Evolutionary conservation across 2,888 invertebrate species (phyloP).

Genomic region (Cheilosia impressa): DNA sequence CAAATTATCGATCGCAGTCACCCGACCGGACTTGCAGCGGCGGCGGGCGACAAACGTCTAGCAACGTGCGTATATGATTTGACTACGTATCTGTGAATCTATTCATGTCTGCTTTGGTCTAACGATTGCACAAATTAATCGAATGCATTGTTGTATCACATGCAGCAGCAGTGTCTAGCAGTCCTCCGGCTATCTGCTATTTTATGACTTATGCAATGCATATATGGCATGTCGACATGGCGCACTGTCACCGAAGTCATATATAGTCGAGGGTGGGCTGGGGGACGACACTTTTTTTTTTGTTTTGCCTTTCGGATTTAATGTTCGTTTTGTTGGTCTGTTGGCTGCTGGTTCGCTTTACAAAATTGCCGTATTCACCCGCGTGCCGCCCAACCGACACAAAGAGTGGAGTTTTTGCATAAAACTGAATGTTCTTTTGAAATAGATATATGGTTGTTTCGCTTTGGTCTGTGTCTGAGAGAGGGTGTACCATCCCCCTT

Average conservation of each 20-base stretch:
- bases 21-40: slow-evolving; percentile 46
- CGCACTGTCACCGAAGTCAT: slow-evolving; percentile 49
- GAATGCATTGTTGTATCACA: slow-evolving; percentile 59
- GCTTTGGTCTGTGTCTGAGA: not conserved
- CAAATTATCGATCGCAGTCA: slow-evolving; percentile 72
- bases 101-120: slow-evolving; percentile 66
- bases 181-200: slow-evolving; percentile 40
- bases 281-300: slow-evolving; percentile 15
- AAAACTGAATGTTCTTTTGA: slow-evolving; percentile 49
- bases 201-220: slow-evolving; percentile 68
- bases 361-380: slow-evolving; percentile 21
- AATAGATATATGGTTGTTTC: not conserved
- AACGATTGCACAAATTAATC: slow-evolving; percentile 73
- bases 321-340: slow-evolving; percentile 38
- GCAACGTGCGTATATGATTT: slow-evolving; percentile 52
- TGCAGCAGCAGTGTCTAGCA: slow-evolving; percentile 26
- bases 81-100: slow-evolving; percentile 38
- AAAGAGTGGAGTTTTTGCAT: slow-evolving; percentile 64
- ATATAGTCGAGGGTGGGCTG: not conserved
- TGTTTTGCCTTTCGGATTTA: slow-evolving; percentile 7
- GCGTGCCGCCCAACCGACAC: slow-evolving; percentile 1
- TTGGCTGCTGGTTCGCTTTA: slow-evolving; percentile 28
- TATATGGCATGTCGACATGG: slow-evolving; percentile 63
- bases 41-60: slow-evolving; percentile 43
- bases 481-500: not conserved